These are phyloP conservation scores for Phyllotreta cruciferae DNA, from an alignment of 2,888 invertebrate genomes.

Conservation along the genomic window DNA sequence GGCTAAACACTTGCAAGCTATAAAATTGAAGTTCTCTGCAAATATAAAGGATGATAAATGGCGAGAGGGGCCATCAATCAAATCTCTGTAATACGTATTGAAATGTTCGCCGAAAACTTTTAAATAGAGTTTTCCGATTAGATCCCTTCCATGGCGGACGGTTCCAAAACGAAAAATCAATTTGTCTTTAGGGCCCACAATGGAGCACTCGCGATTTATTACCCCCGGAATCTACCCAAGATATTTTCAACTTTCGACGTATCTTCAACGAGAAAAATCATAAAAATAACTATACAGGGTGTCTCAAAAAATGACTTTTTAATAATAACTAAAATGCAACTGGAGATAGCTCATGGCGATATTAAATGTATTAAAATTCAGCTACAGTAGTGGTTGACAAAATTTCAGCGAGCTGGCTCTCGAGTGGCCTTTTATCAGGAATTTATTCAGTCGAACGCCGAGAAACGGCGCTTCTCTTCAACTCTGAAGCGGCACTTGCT, in stretches of 20 bases:
- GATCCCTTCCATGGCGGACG: conserved; percentile 10
- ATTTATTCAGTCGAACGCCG: too few relatives aligned
- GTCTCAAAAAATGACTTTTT: too few relatives aligned
- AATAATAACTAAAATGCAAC: too few relatives aligned
- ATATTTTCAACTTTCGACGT: background rate
- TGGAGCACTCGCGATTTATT: background rate
- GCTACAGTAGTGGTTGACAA: too few relatives aligned
- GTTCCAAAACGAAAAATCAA: conserved; percentile 19
- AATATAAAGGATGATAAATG: conserved; percentile 47
- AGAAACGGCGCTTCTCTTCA: conserved; percentile 23
- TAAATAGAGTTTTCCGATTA: conserved; percentile 43
- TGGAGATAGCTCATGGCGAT: too few relatives aligned
- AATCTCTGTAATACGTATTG: conserved; percentile 43
- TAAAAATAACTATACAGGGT: too few relatives aligned
- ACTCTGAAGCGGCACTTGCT: conserved; percentile 24
- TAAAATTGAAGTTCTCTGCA: conserved; percentile 43
- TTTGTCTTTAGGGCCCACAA: conserved; percentile 9
- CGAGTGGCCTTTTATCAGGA: too few relatives aligned
- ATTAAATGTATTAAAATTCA: too few relatives aligned
- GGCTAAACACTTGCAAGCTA: conserved; percentile 34
- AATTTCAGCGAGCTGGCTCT: too few relatives aligned
- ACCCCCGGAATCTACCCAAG: background rate
- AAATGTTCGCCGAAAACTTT: conserved; percentile 45
- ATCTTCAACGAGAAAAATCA: too few relatives aligned
- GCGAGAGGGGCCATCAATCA: conserved; percentile 47